Base-by-base conservation (phyloP, 1,140 invertebrate species). In the Achroia grisella region DNA sequence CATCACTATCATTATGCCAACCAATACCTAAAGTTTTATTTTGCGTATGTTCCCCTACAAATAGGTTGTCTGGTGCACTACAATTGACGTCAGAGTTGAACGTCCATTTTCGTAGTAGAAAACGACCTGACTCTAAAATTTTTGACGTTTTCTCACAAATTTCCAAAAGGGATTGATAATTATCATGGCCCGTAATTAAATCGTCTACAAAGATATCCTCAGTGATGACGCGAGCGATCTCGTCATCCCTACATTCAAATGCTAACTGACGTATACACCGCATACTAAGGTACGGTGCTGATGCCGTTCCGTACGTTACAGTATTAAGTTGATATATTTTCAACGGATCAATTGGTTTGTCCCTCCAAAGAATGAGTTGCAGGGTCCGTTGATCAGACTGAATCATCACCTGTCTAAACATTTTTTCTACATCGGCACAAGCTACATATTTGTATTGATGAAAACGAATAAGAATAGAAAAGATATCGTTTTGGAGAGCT, bases 401-500 rank as follows among this genome's bases (percentile, higher is more conserved):
- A 28, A 44, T 13, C 9, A 33, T 8, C 10, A 43, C 27, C 29
- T 44, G 35, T 2, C 48, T 17, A 34, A 44, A 63, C 45, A 51
- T 54, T n/a, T n/a, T n/a, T n/a, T n/a, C n/a, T n/a, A n/a, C n/a
- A n/a, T n/a, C n/a, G n/a, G n/a, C n/a, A n/a, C n/a, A n/a, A n/a
- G n/a, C n/a, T n/a, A n/a, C n/a, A n/a, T n/a, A n/a, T n/a, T n/a
- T n/a, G n/a, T n/a, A n/a, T n/a, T n/a, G n/a, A n/a, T n/a, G n/a
- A n/a, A n/a, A n/a, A n/a, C n/a, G n/a, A n/a, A n/a, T n/a, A 14
- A 64, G 33, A 35, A 64, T 60, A 15, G 37, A 39, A 41, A 67
- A 52, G n/a, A 82, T 44, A 30, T 73, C 69, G n/a, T 70, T 59
- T 30, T 71, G 71, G 4, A 86, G 44, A 6, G 54, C 51, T 3